Percentiles rank a stretch among this genome's conserved stretches.
These are phyloP conservation scores for Hippopotamus amphibius DNA, from an alignment of 2,113 vertebrate species.

Conservation along the genomic window DNA sequence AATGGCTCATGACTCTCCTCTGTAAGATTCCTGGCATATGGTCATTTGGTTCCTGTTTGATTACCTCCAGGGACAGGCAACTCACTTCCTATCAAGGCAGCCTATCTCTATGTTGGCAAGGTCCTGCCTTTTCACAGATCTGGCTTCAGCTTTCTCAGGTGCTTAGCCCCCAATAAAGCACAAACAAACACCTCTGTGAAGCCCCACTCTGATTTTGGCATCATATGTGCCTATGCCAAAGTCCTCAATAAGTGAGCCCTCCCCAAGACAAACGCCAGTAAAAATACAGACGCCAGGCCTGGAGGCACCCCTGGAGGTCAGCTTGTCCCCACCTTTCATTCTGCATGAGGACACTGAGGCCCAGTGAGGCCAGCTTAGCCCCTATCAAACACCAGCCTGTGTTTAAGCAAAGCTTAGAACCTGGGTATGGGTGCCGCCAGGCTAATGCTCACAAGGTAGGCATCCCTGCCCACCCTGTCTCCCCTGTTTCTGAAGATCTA, in stretches of 20 bases:
- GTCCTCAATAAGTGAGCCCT: background rate
- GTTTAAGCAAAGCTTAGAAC: background rate
- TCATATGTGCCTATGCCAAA: background rate
- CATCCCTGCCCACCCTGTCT: no score
- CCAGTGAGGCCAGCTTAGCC: background rate
- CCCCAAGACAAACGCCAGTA: background rate
- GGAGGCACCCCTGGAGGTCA: background rate
- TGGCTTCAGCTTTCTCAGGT: background rate
- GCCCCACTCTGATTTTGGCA: no score
- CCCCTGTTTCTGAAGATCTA: background rate
- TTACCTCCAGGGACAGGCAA: background rate
- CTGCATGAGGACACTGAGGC: background rate
- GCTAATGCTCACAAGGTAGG: background rate
- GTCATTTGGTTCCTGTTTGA: background rate
- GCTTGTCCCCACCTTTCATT: background rate
- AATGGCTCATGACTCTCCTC: background rate
- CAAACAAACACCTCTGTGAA: background rate
- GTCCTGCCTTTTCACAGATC: background rate
- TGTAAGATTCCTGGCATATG: background rate
- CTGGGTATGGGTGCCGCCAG: rapidly evolving
- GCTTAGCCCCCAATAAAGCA: background rate
- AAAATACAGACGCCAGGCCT: background rate
- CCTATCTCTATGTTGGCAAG: background rate
- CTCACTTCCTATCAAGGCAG: background rate
- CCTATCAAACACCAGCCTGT: background rate